Base-by-base conservation (phyloP, 64 coral and sea anemone genomes). In the Montipora cactus region DNA sequence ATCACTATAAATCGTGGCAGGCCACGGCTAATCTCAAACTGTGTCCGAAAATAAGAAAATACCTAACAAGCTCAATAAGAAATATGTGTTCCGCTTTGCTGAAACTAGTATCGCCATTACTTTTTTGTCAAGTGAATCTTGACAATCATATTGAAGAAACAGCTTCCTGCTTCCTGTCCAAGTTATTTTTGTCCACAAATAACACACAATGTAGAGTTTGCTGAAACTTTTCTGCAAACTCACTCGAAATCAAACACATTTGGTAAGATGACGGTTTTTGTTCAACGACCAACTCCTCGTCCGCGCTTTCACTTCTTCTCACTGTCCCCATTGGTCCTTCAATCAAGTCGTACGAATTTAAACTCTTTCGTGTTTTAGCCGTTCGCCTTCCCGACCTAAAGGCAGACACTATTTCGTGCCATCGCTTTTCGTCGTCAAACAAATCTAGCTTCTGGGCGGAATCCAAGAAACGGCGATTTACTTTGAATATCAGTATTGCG, bases 401-500 rank as follows among this genome's bases (percentile, higher is more conserved):
- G 10, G 64, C 47, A 46, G 81, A 79, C 19, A 85, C 81, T 8
- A 74, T 70, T 21, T 68, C 80, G 9, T n/a, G 1, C 88, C 87
- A 90, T 57, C 70, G 28, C 7, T 76, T 3, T 7, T 74, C 9
- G 2, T 79, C 85, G 51, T 91, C 73, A 45, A 50, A 6, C 19
- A 95, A 71, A 8, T 77, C 67, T 10, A 87, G 81, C 69, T 49
- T 23, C 48, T 14, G 76, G 14, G 76, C 83, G 1, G 9, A 37
- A 20, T 72, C 45, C 61, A 81, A 67, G 18, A 57, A 5, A 5
- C 37, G 44, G 9, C 45, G 21, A 8, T 73, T 67, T 20, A 89
- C 80, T 77, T 23, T 25, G 79, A 88, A 97, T 23, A 97, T 49
- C 44, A 97, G 45, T 19, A 97, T 79, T 7, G 92, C 95, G 19